Evolutionary conservation across 2,113 vertebrate species (phyloP).

Genomic region (Tyto alba): DNA sequence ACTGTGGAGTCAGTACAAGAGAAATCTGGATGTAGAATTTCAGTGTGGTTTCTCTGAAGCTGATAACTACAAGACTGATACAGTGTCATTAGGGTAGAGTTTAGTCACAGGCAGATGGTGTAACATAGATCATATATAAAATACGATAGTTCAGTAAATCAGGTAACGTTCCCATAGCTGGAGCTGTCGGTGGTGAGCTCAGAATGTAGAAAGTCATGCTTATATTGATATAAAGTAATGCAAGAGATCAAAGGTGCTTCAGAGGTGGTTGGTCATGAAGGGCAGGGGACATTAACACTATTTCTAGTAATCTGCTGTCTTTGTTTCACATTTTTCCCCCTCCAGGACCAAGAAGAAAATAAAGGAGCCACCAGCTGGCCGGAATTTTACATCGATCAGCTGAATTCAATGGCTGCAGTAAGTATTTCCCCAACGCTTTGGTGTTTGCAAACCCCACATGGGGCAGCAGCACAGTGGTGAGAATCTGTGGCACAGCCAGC

Average conservation of each 20-base stretch:
- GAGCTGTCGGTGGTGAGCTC: neutral
- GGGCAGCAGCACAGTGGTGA: neutral
- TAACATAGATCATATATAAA: neutral
- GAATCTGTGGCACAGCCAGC: neutral
- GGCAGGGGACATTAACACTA: neutral
- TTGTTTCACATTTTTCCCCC: neutral
- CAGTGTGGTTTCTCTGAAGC: neutral
- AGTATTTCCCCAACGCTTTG: slow-evolving; percentile 62
- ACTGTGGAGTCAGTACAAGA: neutral
- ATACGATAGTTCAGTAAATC: neutral
- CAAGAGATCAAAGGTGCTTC: neutral
- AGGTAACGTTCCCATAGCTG: neutral
- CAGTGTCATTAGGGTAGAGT: neutral
- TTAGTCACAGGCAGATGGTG: neutral
- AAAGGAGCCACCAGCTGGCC: slow-evolving; percentile 99
- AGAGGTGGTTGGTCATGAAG: neutral
- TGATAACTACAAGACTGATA: neutral
- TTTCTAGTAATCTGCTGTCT: slow-evolving; percentile 10
- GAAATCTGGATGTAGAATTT: neutral
- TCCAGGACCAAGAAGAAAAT: slow-evolving; percentile 97
- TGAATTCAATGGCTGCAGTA: slow-evolving; percentile 98
- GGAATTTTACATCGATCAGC: slow-evolving; percentile 96
- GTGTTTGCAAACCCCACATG: rapidly evolving
- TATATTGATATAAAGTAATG: neutral
- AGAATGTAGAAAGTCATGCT: neutral